A percentile compares a stretch with the other conserved stretches of the same genome.
Conservation (phyloP, 2,888 invertebrate species). For the Athalia cordata region DNA sequence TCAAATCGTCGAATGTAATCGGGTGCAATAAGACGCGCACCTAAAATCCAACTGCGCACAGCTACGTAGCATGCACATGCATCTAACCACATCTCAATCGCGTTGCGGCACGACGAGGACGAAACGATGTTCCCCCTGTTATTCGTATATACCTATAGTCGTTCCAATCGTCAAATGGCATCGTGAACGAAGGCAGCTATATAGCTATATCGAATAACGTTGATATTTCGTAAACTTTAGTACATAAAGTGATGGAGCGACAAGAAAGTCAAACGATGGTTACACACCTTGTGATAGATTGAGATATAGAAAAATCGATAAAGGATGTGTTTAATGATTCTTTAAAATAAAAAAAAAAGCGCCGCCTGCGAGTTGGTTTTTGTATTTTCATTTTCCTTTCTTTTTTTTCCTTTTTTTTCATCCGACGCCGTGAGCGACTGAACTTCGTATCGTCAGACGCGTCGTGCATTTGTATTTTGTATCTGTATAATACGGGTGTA, state of each 20-base stretch:
- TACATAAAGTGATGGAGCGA: too few species aligned
- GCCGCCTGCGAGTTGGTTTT: too few species aligned
- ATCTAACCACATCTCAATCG: constrained; percentile 40
- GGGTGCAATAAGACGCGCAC: too few species aligned
- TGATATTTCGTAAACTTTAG: constrained; percentile 45
- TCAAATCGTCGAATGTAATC: background rate
- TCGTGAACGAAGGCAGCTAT: too few species aligned
- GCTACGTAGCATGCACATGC: too few species aligned
- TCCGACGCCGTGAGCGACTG: too few species aligned
- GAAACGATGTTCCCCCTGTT: too few species aligned
- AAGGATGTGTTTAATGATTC: background rate
- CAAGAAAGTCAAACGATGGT: constrained; percentile 1
- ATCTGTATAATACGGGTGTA: background rate
- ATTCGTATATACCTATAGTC: background rate
- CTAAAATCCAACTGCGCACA: too few species aligned
- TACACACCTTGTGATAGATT: background rate
- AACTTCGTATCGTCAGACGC: too few species aligned
- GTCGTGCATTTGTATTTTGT: background rate
- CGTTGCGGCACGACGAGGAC: constrained; percentile 49
- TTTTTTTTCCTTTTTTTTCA: too few species aligned
- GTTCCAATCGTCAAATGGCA: constrained; percentile 28
- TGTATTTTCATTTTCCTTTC: too few species aligned
- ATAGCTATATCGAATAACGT: background rate
- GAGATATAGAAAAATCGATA: background rate
- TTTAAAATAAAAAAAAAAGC: too few species aligned